Evolutionary conservation across 2,113 vertebrate species (phyloP).

Genomic region (Cebus imitator): DNA sequence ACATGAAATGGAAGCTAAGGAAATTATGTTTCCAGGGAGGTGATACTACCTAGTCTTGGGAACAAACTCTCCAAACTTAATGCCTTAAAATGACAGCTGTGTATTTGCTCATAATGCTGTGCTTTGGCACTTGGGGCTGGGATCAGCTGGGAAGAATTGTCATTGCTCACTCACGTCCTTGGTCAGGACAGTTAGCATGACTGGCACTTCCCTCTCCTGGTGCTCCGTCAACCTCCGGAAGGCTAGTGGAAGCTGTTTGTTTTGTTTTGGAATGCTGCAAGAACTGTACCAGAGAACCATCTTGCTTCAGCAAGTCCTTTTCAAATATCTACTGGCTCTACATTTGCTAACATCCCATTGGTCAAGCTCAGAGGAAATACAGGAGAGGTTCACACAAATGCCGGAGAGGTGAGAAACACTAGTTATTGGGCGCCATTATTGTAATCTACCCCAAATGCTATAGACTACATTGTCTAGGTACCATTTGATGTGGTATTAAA

Average conservation of each 20-base stretch:
- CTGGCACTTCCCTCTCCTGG: not conserved
- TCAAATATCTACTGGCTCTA: not conserved
- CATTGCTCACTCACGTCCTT: not conserved
- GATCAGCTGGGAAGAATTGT: not conserved
- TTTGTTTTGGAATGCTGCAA: not conserved
- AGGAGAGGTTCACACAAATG: too few species aligned
- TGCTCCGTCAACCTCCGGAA: not conserved
- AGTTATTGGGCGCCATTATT: rapidly evolving
- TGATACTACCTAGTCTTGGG: not conserved
- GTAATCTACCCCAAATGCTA: not conserved
- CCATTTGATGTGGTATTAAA: not conserved
- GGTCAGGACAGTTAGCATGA: not conserved
- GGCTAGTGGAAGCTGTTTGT: not conserved
- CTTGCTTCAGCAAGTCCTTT: not conserved
- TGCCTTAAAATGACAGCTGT: not conserved
- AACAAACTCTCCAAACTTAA: not conserved
- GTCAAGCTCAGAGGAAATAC: not conserved
- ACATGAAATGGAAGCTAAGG: not conserved
- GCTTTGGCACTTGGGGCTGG: not conserved
- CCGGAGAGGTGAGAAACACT: rapidly evolving
- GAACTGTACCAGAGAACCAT: not conserved
- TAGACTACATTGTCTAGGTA: not conserved
- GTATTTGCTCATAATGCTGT: not conserved
- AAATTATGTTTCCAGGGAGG: not conserved
- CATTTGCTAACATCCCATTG: not conserved